Conservation (phyloP, 2,797 vertebrate species). For the Pseudomugil tenellus region DNA sequence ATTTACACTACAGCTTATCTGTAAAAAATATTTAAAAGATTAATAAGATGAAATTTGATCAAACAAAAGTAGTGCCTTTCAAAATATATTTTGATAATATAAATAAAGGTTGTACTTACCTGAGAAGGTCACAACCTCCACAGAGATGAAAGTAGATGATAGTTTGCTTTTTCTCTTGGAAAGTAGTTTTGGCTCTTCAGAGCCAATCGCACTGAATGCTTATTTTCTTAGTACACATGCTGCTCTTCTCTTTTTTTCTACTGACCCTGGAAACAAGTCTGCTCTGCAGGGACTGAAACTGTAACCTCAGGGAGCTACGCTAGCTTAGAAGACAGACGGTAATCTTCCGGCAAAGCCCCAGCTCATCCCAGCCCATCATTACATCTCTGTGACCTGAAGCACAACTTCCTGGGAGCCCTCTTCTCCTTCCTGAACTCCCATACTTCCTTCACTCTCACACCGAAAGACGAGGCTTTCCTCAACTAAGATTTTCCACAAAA, state of each 20-base stretch:
- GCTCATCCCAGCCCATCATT: conserved; percentile 72
- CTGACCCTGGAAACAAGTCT: conserved; percentile 57
- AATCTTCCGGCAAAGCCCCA: conserved; percentile 75
- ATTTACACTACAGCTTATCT: not conserved
- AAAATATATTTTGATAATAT: conserved; percentile 5
- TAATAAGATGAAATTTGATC: conserved; percentile 14
- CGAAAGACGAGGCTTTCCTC: conserved; percentile 52
- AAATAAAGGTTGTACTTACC: conserved; percentile 14
- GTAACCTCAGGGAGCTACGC: conserved; percentile 55
- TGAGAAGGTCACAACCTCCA: conserved; percentile 3
- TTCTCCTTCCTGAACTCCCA: not conserved
- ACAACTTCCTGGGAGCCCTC: conserved; percentile 32
- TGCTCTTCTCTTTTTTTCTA: conserved; percentile 52
- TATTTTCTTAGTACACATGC: conserved; percentile 40
- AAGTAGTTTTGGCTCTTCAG: conserved; percentile 14
- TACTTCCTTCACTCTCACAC: conserved; percentile 15
- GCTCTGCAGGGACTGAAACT: conserved; percentile 63
- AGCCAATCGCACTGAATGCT: conserved; percentile 13
- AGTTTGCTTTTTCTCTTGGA: conserved; percentile 41
- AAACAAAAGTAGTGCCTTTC: not conserved
- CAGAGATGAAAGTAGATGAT: conserved; percentile 9
- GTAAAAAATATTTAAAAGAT: not conserved
- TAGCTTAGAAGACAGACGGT: conserved; percentile 64
- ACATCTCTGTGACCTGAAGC: conserved; percentile 66
- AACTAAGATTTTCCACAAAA: conserved; percentile 73